A percentile compares a stretch with the other conserved stretches of the same genome.
phyloP scores from a whole-genome alignment of 2,797 vertebrate species.

The Poecile montanus region DNA sequence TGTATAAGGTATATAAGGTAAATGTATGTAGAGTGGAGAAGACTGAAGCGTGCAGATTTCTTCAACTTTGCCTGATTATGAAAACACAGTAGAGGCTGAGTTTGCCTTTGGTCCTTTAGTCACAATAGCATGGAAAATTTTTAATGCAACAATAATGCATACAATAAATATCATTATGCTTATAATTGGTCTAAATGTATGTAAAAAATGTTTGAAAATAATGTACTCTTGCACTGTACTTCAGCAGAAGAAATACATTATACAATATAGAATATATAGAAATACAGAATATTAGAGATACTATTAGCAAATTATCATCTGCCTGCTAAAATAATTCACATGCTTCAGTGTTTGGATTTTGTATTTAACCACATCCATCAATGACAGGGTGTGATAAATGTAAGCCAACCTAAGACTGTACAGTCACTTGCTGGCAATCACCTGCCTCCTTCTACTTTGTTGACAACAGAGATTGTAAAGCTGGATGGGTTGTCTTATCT shows the following conservation, averaged over 20 bases:
- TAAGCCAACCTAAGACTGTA: not conserved
- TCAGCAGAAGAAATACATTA: not conserved
- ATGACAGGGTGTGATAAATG: not conserved
- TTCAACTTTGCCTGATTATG: not conserved
- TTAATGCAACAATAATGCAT: not conserved
- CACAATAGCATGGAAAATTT: not conserved
- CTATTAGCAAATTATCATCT: not conserved
- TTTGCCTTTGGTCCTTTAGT: not conserved
- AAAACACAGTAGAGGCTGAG: not conserved
- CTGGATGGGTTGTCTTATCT: not conserved
- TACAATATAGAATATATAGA: not conserved
- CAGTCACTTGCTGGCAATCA: accelerated
- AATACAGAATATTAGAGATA: not conserved
- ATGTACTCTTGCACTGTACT: not conserved
- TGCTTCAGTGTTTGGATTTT: not conserved
- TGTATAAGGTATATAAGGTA: not conserved
- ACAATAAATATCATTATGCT: not conserved
- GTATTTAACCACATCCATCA: not conserved
- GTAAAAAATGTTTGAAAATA: not conserved
- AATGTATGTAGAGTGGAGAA: not conserved
- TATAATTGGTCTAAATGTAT: not conserved
- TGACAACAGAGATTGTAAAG: not conserved
- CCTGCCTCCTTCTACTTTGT: not conserved
- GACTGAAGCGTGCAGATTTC: not conserved
- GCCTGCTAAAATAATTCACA: not conserved